phyloP scores from a whole-genome alignment of 2,113 vertebrate species.

The Cacatua alba region DNA sequence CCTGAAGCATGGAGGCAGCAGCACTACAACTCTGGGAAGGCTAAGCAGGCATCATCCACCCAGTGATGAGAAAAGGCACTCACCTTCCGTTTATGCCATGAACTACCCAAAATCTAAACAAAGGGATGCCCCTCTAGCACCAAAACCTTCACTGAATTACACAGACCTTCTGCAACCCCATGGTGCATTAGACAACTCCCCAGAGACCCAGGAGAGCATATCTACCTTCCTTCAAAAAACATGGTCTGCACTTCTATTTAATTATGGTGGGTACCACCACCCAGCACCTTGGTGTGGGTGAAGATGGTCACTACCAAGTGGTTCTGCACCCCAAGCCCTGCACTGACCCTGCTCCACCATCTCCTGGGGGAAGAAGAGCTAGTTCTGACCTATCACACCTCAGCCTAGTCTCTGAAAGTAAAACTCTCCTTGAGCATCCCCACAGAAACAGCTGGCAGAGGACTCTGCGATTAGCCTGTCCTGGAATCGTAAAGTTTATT shows the following conservation, averaged over 20 bases:
- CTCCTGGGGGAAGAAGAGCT: neutral
- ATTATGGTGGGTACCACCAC: no score
- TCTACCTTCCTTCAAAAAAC: neutral
- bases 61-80: neutral
- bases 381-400: neutral
- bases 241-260: rapidly evolving
- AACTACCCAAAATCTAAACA: neutral
- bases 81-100: neutral
- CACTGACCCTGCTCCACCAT: neutral
- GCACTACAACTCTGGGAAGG: neutral
- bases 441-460: constrained; percentile 27
- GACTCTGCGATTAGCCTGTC: neutral
- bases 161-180: rapidly evolving
- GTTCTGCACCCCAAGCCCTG: neutral
- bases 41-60: neutral
- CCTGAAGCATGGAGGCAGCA: neutral
- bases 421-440: neutral
- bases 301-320: rapidly evolving
- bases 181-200: rapidly evolving
- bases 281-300: neutral
- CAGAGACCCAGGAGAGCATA: rapidly evolving
- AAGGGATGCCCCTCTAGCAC: rapidly evolving
- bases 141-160: neutral
- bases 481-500: constrained; percentile 39
- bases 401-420: neutral